phyloP scores from a whole-genome alignment of 2,113 vertebrate species.

The Toxostoma redivivum region DNA sequence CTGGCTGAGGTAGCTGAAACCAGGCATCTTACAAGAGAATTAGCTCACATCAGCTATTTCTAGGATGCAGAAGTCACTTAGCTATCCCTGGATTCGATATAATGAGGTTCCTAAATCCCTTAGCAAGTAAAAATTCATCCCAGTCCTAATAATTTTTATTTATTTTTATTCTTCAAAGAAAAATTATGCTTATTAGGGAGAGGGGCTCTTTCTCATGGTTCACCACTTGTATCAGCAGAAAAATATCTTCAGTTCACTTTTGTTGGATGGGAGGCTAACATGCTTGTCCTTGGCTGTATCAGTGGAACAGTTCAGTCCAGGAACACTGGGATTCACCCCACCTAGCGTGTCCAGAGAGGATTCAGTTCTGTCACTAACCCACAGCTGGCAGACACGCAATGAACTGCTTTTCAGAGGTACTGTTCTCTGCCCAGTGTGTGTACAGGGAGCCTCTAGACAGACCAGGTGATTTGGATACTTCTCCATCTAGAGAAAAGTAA shows the following conservation, averaged over 20 bases:
- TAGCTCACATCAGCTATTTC: neutral
- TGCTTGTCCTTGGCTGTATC: neutral
- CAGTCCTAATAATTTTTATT: neutral
- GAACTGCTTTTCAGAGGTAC: neutral
- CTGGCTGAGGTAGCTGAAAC: neutral
- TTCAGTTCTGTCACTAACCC: neutral
- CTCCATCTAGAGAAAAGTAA: neutral
- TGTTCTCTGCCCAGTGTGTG: neutral
- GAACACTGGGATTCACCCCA: neutral
- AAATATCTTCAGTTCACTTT: neutral
- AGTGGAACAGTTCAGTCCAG: neutral
- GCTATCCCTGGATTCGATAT: neutral
- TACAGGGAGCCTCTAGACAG: neutral
- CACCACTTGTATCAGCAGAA: neutral
- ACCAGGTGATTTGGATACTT: neutral
- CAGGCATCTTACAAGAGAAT: neutral
- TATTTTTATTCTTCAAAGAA: neutral
- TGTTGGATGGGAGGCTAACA: neutral
- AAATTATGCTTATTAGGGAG: neutral
- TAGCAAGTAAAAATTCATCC: neutral
- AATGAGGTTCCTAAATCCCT: neutral
- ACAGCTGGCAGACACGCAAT: neutral
- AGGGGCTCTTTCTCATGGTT: neutral
- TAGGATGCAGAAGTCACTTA: neutral
- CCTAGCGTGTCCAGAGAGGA: neutral